These are phyloP conservation scores for Platycercus adscitus DNA, from an alignment of 2,113 vertebrate species.

Conservation along the genomic window DNA sequence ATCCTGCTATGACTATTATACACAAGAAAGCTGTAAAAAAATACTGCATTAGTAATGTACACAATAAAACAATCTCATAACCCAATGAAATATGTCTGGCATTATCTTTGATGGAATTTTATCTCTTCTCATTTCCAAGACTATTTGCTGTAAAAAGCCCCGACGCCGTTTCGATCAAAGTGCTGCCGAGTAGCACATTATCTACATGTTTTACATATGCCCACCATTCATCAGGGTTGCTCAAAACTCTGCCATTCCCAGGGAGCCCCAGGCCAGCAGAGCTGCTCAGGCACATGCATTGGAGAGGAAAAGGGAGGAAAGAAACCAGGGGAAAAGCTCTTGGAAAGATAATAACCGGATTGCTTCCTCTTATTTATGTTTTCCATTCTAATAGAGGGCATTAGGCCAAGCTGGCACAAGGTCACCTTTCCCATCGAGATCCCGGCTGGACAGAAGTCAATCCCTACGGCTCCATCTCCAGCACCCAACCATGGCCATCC, in stretches of 20 bases:
- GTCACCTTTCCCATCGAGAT: constrained; percentile 71
- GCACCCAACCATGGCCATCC: neutral
- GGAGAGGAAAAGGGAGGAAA: neutral
- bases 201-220: constrained; percentile 23
- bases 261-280: neutral
- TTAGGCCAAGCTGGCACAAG: constrained; percentile 58
- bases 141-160: constrained; percentile 54
- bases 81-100: constrained; percentile 75
- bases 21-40: constrained; percentile 76
- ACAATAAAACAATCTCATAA: constrained; percentile 78
- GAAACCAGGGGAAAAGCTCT: neutral
- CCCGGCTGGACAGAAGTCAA: constrained; percentile 28
- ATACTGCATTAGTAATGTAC: constrained; percentile 70
- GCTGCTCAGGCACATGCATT: constrained; percentile 4
- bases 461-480: neutral
- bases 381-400: neutral
- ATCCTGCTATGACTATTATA: constrained; percentile 39
- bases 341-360: neutral
- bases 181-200: neutral
- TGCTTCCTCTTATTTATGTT: neutral
- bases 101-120: constrained; percentile 76
- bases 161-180: constrained; percentile 16
- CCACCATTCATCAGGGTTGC: constrained; percentile 39
- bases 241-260: constrained; percentile 30
- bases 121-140: constrained; percentile 74